Percentiles rank a stretch among this genome's conserved stretches.
Evolutionary conservation across 2,113 vertebrate species (phyloP).

Genomic region (Dipodomys stephensi): DNA sequence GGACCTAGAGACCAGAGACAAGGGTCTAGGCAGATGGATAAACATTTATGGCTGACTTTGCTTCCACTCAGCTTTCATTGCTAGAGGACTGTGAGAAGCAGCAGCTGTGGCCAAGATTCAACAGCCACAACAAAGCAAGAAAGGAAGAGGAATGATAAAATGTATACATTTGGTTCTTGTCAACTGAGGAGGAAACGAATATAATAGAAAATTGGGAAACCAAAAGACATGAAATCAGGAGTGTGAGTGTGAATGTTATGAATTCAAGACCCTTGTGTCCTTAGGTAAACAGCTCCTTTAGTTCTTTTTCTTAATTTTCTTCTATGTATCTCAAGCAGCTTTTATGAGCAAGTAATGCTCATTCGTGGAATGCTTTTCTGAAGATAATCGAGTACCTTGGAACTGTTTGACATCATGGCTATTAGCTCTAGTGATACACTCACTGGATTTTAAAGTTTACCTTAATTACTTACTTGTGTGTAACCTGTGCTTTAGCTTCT

Average conservation of each 20-base stretch:
- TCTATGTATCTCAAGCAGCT: not conserved
- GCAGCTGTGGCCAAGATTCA: constrained; percentile 51
- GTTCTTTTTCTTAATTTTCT: not conserved
- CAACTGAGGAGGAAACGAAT: not conserved
- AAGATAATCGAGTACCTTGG: not conserved
- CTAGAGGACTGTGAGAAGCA: not conserved
- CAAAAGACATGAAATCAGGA: constrained; percentile 13
- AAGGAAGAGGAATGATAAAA: not conserved
- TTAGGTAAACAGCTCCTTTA: not conserved
- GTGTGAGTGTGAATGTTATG: not conserved
- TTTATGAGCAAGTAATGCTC: not conserved
- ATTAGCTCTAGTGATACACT: not conserved
- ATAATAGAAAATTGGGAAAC: not conserved
- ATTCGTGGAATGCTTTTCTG: not conserved
- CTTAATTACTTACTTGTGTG: not conserved
- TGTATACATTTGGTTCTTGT: not conserved
- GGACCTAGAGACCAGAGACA: not conserved
- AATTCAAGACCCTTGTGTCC: constrained; percentile 13
- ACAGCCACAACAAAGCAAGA: constrained; percentile 39
- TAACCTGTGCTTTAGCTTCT: not conserved
- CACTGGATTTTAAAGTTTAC: not conserved
- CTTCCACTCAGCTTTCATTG: constrained; percentile 15
- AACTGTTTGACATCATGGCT: not conserved
- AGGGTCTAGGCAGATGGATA: not conserved
- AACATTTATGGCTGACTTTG: constrained; percentile 11